Evolutionary conservation across 1,140 invertebrate genomes (phyloP).

Genomic region (Euwallacea similis): DNA sequence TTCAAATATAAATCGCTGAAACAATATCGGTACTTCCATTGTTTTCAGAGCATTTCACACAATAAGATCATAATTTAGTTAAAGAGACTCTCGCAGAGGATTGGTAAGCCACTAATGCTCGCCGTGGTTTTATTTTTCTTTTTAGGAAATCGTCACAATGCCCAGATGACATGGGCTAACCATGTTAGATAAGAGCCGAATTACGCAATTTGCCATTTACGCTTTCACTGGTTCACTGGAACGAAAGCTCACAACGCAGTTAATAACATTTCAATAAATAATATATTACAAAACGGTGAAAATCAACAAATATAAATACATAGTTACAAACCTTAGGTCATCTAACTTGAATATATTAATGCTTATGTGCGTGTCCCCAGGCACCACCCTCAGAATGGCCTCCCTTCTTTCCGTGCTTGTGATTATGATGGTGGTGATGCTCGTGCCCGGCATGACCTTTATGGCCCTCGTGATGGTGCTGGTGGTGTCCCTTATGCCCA

Average conservation of each 20-base stretch:
- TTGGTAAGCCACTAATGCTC: too few species aligned
- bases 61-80: too few species aligned
- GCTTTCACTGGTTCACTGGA: too few species aligned
- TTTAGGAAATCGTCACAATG: too few species aligned
- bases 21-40: background rate
- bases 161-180: too few species aligned
- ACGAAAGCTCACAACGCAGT: background rate
- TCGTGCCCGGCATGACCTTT: slow-evolving; percentile 70
- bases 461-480: slow-evolving; percentile 74
- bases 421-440: slow-evolving; percentile 65
- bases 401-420: slow-evolving; percentile 68
- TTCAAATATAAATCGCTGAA: background rate
- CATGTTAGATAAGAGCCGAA: too few species aligned
- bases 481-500: slow-evolving; percentile 70
- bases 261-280: background rate
- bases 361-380: slow-evolving; percentile 53
- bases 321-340: slow-evolving; percentile 9
- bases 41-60: too few species aligned
- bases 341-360: slow-evolving; percentile 5
- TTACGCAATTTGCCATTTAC: too few species aligned
- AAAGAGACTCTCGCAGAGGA: too few species aligned
- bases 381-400: slow-evolving; percentile 65
- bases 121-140: too few species aligned
- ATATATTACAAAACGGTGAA: slow-evolving; percentile 24
- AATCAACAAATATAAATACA: slow-evolving; percentile 20